phyloP scores from a whole-genome alignment of 2,797 vertebrate species.

The Takifugu rubripes region DNA sequence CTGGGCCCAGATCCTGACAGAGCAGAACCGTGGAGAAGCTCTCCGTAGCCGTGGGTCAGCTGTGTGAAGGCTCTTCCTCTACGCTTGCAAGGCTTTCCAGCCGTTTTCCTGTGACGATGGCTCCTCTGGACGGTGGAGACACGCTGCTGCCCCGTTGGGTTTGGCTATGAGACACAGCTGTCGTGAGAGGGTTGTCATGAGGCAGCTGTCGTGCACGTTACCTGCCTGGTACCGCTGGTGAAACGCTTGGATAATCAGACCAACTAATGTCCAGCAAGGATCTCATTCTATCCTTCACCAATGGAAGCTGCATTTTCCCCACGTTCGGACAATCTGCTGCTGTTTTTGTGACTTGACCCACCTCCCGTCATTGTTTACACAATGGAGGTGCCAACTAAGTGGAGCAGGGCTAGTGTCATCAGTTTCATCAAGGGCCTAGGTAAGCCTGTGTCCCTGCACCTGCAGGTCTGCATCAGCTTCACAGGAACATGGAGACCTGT shows the following conservation, averaged over 20 bases:
- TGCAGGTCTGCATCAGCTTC: conserved; percentile 39
- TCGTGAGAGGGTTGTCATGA: conserved; percentile 14
- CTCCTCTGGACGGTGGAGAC: conserved; percentile 34
- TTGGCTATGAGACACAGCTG: conserved; percentile 36
- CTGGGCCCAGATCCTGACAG: conserved; percentile 38
- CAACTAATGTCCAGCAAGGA: no score
- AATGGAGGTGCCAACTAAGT: conserved; percentile 89
- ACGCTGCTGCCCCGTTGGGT: conserved; percentile 11
- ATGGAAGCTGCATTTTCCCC: conserved; percentile 34
- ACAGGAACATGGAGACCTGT: conserved; percentile 19
- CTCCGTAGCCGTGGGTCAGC: conserved; percentile 5
- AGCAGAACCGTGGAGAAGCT: conserved; percentile 39
- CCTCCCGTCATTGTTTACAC: conserved; percentile 30
- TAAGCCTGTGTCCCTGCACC: conserved; percentile 68
- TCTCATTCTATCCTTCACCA: conserved; percentile 22
- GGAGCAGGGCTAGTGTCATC: conserved; percentile 92
- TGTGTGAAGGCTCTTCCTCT: conserved; percentile 18
- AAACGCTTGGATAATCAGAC: no score
- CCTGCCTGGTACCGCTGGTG: conserved; percentile 5
- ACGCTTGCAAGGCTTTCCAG: conserved; percentile 20
- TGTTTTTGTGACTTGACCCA: conserved; percentile 14
- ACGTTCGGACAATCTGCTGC: conserved; percentile 20
- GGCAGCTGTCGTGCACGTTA: background rate
- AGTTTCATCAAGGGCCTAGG: conserved; percentile 96
- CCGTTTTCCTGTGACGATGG: conserved; percentile 20